Evolutionary conservation across 2,113 vertebrate species (phyloP).

Genomic region (Periophthalmus modestus): DNA sequence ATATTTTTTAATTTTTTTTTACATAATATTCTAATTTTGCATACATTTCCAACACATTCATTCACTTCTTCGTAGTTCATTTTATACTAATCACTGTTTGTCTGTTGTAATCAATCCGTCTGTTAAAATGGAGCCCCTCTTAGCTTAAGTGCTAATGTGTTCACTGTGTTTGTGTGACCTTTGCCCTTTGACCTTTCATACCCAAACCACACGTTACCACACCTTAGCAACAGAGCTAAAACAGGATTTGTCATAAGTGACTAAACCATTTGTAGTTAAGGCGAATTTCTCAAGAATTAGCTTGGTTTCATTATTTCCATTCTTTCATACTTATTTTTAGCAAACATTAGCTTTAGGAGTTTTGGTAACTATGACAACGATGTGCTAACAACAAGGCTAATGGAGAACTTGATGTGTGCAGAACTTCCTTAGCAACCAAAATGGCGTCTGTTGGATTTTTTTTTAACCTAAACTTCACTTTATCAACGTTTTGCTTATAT

Average conservation of each 20-base stretch:
- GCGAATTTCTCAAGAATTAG: not conserved
- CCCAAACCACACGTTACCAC: conserved; percentile 25
- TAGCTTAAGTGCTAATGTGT: conserved; percentile 34
- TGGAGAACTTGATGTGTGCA: not conserved
- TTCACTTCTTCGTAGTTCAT: conserved; percentile 17
- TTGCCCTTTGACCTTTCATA: conserved; percentile 44
- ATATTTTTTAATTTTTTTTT: too few relatives aligned
- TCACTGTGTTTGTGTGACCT: conserved; percentile 26
- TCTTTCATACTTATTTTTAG: not conserved
- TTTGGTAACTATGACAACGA: not conserved
- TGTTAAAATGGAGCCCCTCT: conserved; percentile 35
- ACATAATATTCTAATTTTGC: too few relatives aligned
- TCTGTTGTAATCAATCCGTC: conserved; percentile 4
- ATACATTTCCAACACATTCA: too few relatives aligned
- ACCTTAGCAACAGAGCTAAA: conserved; percentile 27
- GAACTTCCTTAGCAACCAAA: not conserved
- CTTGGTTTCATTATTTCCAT: not conserved
- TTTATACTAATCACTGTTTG: conserved; percentile 25
- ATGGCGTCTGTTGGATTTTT: not conserved
- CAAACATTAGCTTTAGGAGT: not conserved
- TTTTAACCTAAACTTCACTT: not conserved
- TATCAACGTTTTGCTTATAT: not conserved
- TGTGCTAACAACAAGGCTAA: not conserved
- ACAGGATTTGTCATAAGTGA: conserved; percentile 29
- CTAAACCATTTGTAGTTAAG: conserved; percentile 14